Evolutionary conservation across 1,140 invertebrate species (phyloP).

Genomic region (Galendromus occidentalis): DNA sequence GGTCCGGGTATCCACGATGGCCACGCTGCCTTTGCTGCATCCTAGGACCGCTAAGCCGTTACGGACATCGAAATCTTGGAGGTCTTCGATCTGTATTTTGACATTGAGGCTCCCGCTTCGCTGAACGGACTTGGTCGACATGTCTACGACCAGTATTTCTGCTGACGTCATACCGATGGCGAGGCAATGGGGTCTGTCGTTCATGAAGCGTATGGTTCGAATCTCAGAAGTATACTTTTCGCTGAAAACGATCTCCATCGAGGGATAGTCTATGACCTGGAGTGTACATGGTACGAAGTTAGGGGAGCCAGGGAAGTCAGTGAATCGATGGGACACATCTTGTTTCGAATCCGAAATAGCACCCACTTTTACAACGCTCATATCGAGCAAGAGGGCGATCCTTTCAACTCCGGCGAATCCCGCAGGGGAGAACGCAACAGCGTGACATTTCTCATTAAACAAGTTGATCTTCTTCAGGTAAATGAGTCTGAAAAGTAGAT

Average conservation of each 20-base stretch:
- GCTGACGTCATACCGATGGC: neutral
- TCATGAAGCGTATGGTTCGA: neutral
- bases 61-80: neutral
- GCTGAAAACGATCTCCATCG: neutral
- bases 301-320: neutral
- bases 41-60: neutral
- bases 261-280: conserved; percentile 1
- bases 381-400: neutral
- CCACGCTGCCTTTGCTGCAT: neutral
- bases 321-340: neutral
- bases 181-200: neutral
- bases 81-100: neutral
- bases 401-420: neutral
- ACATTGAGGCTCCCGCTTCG: neutral
- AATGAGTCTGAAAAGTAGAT: neutral
- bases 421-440: neutral
- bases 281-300: neutral
- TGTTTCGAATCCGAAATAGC: neutral
- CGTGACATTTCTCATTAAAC: neutral
- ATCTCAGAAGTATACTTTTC: neutral
- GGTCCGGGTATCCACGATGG: neutral
- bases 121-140: neutral
- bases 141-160: neutral
- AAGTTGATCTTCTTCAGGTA: neutral
- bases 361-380: neutral